phyloP scores from a whole-genome alignment of 2,113 vertebrate species.

The Orycteropus afer region DNA sequence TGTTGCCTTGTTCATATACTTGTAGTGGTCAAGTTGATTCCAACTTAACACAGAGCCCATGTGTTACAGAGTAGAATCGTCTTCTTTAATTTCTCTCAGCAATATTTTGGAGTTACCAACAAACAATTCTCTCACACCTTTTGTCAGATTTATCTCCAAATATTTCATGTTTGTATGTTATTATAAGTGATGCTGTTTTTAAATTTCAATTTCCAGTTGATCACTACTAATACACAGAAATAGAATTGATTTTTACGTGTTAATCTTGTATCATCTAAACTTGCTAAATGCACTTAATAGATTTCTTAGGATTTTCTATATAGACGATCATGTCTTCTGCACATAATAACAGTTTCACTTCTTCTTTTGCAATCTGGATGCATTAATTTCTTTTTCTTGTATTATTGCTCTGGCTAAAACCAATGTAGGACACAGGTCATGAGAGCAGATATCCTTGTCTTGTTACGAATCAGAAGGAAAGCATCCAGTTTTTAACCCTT shows the following conservation, averaged over 20 bases:
- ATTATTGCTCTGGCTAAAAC: background rate
- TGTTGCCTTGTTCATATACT: background rate
- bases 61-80: background rate
- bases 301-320: background rate
- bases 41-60: background rate
- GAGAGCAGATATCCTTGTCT: background rate
- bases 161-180: conserved; percentile 2
- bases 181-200: background rate
- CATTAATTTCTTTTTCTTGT: background rate
- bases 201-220: background rate
- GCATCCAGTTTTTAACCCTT: background rate
- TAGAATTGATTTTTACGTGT: background rate
- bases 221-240: background rate
- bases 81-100: background rate
- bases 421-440: background rate
- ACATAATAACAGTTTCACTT: background rate
- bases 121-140: background rate
- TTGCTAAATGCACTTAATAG: background rate
- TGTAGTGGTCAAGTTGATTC: background rate
- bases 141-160: background rate
- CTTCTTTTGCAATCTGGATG: background rate
- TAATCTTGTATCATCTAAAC: background rate
- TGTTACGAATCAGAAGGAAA: background rate
- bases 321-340: background rate
- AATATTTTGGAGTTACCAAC: background rate